Conservation (phyloP, 1,140 invertebrate genomes). For the Drosophila murphyi region DNA sequence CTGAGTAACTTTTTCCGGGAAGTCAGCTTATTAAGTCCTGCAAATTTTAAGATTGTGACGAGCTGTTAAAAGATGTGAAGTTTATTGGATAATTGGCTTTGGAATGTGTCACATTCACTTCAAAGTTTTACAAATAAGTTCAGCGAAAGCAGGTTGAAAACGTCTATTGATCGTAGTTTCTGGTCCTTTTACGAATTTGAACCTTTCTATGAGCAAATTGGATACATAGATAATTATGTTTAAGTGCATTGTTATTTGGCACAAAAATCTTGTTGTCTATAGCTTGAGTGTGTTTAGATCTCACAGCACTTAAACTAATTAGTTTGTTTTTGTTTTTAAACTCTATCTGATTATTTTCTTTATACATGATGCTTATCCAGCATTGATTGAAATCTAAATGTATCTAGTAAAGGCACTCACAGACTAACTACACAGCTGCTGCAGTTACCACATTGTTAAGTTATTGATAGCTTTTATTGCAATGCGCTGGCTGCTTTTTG, state of each 20-base stretch:
- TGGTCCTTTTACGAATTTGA: background rate
- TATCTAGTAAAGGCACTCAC: background rate
- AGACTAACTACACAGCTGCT: slow-evolving; percentile 19
- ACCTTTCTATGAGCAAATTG: background rate
- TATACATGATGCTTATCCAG: slow-evolving; percentile 21
- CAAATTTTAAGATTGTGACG: slow-evolving; percentile 15
- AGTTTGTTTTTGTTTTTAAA: background rate
- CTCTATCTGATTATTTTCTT: slow-evolving; percentile 12
- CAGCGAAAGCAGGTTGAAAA: background rate
- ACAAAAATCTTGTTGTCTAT: background rate
- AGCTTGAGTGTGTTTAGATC: background rate
- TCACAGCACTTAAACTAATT: background rate
- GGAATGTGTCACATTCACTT: slow-evolving; percentile 31
- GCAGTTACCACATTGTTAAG: slow-evolving; percentile 29
- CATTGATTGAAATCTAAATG: slow-evolving; percentile 51
- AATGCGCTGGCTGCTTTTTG: slow-evolving; percentile 29
- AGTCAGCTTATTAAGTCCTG: slow-evolving; percentile 4
- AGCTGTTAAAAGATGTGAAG: slow-evolving; percentile 14
- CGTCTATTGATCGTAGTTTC: background rate
- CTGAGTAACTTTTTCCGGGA: slow-evolving; percentile 35
- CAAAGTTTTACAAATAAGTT: slow-evolving; percentile 24
- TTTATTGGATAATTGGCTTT: slow-evolving; percentile 20
- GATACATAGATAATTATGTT: too few relatives aligned
- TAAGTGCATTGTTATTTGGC: too few relatives aligned
- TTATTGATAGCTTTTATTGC: slow-evolving; percentile 74